These are phyloP conservation scores for Drosophila triauraria DNA, from an alignment of 1,140 invertebrate species.

Conservation along the genomic window DNA sequence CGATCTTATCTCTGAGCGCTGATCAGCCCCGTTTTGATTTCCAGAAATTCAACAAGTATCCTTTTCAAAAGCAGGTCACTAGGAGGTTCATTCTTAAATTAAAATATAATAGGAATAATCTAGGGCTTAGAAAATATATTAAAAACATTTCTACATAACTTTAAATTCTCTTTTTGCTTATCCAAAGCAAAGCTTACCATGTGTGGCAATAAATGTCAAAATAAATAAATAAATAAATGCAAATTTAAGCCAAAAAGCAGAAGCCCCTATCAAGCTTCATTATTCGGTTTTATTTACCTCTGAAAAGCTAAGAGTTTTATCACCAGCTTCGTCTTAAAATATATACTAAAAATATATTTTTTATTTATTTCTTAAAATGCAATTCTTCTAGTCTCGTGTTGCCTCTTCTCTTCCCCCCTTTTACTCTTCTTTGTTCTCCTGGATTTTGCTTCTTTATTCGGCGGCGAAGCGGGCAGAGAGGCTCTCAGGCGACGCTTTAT, in stretches of 20 bases:
- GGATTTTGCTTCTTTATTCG: constrained; percentile 4
- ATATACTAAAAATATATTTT: not conserved
- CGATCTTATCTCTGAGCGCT: constrained; percentile 25
- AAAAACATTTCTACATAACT: no score
- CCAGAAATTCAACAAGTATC: constrained; percentile 20
- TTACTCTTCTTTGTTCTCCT: constrained; percentile 9
- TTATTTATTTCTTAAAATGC: constrained; percentile 20
- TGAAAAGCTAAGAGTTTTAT: constrained; percentile 1
- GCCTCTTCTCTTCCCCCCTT: not conserved
- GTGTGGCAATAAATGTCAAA: not conserved
- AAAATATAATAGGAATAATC: no score
- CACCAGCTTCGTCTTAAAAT: not conserved
- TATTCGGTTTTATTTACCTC: constrained; percentile 4
- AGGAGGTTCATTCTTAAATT: not conserved
- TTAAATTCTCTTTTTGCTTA: not conserved
- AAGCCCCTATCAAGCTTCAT: not conserved
- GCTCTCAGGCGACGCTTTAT: constrained; percentile 66
- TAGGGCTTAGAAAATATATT: no score
- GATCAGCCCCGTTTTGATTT: constrained; percentile 10
- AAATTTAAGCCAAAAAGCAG: not conserved
- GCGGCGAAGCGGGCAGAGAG: constrained; percentile 20
- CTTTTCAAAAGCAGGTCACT: constrained; percentile 10
- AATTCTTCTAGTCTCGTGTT: constrained; percentile 9
- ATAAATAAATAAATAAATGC: constrained; percentile 3
- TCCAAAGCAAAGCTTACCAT: not conserved